phyloP scores from a whole-genome alignment of 1,140 invertebrate genomes.

The Chelonus insularis region DNA sequence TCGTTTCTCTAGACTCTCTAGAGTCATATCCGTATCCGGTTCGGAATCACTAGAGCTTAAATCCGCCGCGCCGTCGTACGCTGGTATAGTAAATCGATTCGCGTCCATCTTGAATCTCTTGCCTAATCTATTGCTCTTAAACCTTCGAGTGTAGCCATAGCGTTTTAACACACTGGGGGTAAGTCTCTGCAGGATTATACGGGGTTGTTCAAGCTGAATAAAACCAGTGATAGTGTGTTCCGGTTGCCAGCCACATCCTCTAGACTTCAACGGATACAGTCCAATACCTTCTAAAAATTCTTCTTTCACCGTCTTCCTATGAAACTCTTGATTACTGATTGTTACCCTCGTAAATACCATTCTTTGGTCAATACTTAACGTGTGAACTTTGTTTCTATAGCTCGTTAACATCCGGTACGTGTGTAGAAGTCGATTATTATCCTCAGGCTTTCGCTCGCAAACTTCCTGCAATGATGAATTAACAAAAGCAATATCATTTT shows the following conservation, averaged over 20 bases:
- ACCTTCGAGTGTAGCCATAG: slow-evolving; percentile 15
- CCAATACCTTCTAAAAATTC: slow-evolving; percentile 3
- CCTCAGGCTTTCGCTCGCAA: too few species aligned
- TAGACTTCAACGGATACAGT: background rate
- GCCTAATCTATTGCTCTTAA: slow-evolving; percentile 18
- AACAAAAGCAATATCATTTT: background rate
- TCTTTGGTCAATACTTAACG: background rate
- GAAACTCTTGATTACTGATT: background rate
- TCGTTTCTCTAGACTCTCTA: slow-evolving; percentile 39
- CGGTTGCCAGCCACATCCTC: slow-evolving; percentile 3
- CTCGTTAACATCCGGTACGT: background rate
- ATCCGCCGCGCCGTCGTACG: slow-evolving; percentile 51
- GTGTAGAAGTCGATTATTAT: background rate
- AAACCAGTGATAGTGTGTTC: slow-evolving; percentile 5
- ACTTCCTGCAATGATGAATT: background rate
- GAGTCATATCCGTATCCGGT: slow-evolving; percentile 37
- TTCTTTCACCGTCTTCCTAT: slow-evolving; percentile 1
- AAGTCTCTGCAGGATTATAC: slow-evolving; percentile 24
- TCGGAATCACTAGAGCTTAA: slow-evolving; percentile 38
- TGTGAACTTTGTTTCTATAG: slow-evolving; percentile 1
- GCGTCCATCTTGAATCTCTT: slow-evolving; percentile 11
- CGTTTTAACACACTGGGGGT: slow-evolving; percentile 8
- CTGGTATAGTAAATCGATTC: slow-evolving; percentile 53
- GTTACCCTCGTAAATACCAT: slow-evolving; percentile 7
- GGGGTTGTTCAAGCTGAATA: slow-evolving; percentile 23